These are phyloP conservation scores for Exaiptasia diaphana DNA, from an alignment of 64 coral and sea anemone genomes.

Conservation along the genomic window DNA sequence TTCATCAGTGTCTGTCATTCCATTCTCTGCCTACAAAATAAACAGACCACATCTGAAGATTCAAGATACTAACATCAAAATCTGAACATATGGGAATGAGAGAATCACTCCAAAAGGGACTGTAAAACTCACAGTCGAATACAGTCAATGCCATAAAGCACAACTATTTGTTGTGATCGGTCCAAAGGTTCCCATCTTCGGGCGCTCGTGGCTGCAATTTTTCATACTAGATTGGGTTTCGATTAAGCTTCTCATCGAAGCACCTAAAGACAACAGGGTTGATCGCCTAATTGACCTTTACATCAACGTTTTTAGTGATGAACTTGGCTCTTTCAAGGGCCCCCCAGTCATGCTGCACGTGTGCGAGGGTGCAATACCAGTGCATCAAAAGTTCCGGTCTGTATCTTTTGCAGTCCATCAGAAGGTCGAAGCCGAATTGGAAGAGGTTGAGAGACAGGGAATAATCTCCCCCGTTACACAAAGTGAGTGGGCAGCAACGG, in stretches of 20 bases:
- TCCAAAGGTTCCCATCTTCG: slow-evolving; percentile 1
- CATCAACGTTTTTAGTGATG: background rate
- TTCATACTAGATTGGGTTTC: slow-evolving; percentile 16
- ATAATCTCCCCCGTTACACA: slow-evolving; percentile 5
- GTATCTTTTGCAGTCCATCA: slow-evolving; percentile 12
- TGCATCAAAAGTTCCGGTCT: background rate
- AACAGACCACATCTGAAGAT: background rate
- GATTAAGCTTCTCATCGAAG: background rate
- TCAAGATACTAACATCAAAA: background rate
- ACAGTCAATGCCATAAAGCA: slow-evolving; percentile 2
- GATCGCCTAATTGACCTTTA: slow-evolving; percentile 10
- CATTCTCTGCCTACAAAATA: background rate
- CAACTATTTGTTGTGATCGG: background rate
- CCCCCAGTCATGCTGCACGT: slow-evolving; percentile 3
- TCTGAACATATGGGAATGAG: slow-evolving; percentile 4
- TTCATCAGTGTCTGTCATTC: background rate
- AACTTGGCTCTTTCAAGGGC: background rate
- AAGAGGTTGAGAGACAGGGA: slow-evolving; percentile 1
- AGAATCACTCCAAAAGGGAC: slow-evolving; percentile 16
- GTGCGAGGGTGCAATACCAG: background rate
- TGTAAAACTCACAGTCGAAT: background rate
- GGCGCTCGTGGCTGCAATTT: slow-evolving; percentile 28
- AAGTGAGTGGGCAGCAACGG: background rate
- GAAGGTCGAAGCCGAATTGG: background rate
- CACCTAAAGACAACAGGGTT: slow-evolving; percentile 5